Evolutionary conservation across 2,113 vertebrate species (phyloP).

Genomic region (Dipodomys stephensi): DNA sequence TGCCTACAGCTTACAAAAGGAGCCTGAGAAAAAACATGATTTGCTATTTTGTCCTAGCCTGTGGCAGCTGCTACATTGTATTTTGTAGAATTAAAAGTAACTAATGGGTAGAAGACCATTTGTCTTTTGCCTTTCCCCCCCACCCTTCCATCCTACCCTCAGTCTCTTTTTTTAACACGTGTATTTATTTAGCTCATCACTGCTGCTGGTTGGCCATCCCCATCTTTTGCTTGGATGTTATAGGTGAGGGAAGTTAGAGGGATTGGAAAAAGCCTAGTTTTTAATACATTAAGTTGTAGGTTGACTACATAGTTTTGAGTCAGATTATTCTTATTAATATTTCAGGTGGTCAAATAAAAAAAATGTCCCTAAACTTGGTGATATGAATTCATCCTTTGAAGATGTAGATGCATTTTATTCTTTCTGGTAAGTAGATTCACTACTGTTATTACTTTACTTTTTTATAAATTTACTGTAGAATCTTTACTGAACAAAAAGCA

Average conservation of each 20-base stretch:
- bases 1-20: not conserved
- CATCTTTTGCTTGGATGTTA: not conserved
- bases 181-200: not conserved
- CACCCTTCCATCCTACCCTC: too few species aligned
- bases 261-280: conserved; percentile 28
- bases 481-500: not conserved
- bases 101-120: not conserved
- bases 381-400: conserved; percentile 93
- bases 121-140: not conserved
- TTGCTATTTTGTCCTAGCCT: not conserved
- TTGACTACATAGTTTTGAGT: conserved; percentile 10
- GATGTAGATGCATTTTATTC: conserved; percentile 99
- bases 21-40: not conserved
- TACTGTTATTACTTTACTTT: not conserved
- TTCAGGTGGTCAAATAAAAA: conserved; percentile 97
- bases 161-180: not conserved
- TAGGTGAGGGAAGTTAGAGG: not conserved
- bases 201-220: not conserved
- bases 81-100: not conserved
- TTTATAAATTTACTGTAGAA: too few species aligned
- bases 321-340: conserved; percentile 61
- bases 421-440: conserved; percentile 92
- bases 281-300: not conserved
- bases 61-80: not conserved
- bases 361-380: conserved; percentile 93